Percentiles rank a stretch among this genome's conserved stretches.
Evolutionary conservation across 1,140 invertebrate genomes (phyloP).

Genomic region (Oscheius sp.): DNA sequence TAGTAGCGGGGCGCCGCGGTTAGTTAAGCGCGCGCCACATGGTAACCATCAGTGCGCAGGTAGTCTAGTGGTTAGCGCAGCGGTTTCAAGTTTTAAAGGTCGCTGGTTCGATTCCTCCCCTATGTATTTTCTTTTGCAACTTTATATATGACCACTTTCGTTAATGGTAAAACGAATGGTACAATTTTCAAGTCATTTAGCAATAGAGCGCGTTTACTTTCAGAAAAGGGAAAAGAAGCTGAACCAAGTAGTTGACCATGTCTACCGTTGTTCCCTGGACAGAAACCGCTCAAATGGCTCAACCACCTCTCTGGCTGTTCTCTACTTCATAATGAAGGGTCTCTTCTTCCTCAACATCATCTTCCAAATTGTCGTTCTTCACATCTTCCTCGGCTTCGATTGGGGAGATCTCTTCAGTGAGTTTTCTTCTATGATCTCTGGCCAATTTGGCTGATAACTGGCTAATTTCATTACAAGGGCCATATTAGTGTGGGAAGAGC

Average conservation of each 20-base stretch:
- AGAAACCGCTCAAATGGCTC: neutral
- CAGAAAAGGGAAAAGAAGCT: neutral
- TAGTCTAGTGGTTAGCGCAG: too few species aligned
- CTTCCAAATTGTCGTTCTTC: conserved; percentile 21
- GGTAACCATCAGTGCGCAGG: too few species aligned
- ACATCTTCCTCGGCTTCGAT: conserved; percentile 35
- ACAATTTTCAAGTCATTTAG: too few species aligned
- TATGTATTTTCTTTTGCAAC: too few species aligned
- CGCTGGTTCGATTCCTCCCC: too few species aligned
- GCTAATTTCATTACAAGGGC: conserved; percentile 38
- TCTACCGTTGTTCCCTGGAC: neutral
- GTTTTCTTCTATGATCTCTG: conserved; percentile 2
- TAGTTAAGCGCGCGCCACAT: too few species aligned
- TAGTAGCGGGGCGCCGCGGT: too few species aligned
- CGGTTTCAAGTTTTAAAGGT: too few species aligned
- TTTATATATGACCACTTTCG: too few species aligned
- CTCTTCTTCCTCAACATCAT: conserved; percentile 24
- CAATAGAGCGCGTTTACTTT: neutral
- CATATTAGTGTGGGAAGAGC: conserved; percentile 6
- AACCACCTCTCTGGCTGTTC: conserved; percentile 5
- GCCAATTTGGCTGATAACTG: neutral
- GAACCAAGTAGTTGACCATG: neutral
- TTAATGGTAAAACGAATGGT: too few species aligned
- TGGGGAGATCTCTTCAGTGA: conserved; percentile 19
- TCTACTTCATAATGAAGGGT: conserved; percentile 24